Evolutionary conservation across 2,888 invertebrate genomes (phyloP), one percentile per base, ranked within the genome.

Genomic region (Strigamia transsilvanica): DNA sequence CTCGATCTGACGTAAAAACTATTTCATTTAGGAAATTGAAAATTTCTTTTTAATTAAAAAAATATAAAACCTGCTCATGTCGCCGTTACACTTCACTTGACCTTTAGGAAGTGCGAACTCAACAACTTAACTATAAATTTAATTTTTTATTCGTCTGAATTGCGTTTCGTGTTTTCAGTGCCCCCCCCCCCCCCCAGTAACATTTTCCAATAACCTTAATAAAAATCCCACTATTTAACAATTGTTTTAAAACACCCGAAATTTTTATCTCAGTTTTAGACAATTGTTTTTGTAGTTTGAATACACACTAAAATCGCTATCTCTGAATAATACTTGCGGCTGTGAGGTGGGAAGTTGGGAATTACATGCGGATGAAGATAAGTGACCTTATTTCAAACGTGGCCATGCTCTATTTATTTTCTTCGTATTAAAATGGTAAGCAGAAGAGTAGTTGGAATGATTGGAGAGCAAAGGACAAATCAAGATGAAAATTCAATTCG

Each of bases 361-460:
- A 27, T 73, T 73, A 18, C n/a, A 73, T 7, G 13, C 27, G 27
- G 32, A 73, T 73, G 73, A 73, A 27, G 73, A 73, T 27, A 27
- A 27, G 27, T 73, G 27, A 73, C 27, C 32, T 66, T 27, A 73
- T 73, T 73, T 73, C 27, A 32, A 12, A 27, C n/a, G 5, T 73
- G 73, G 73, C 73, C 73, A 73, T 73, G 73, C 73, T 32, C 73
- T 73, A 73, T 73, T 73, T 73, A 27, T 73, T 73, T 73, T n/a
- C 61, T 66, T 12, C 38, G 18, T 13, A 5, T 46, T 13, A 12
- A 66, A 66, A 12, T 21, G 23, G 9, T 12, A 66, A 51, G 51
- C 61, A 73, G 32, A 73, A 32, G 32, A 12, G 73, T 15, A 73
- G 73, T 3, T 15, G 13, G 23, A 73, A 73, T n/a, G 32, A 73